These are phyloP conservation scores for Limonius californicus DNA, from an alignment of 1,140 invertebrate species.

Conservation along the genomic window DNA sequence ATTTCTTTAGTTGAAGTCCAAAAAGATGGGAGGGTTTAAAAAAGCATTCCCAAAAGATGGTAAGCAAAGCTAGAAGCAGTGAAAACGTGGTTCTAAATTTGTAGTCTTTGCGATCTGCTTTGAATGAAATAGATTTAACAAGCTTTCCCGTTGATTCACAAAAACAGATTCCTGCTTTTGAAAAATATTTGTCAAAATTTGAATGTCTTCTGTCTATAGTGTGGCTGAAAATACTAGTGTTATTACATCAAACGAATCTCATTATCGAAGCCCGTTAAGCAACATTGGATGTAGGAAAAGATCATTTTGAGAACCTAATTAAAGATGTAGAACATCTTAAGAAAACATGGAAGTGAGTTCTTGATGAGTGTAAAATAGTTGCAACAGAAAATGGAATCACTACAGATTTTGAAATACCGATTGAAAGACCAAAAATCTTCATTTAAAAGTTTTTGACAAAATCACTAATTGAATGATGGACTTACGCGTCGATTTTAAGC, in stretches of 20 bases:
- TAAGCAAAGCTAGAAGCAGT: conserved; percentile 14
- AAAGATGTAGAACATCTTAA: conserved; percentile 2
- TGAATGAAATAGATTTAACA: background rate
- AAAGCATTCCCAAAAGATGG: too few relatives aligned
- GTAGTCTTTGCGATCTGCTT: conserved; percentile 15
- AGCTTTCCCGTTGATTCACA: too few relatives aligned
- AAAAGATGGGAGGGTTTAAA: too few relatives aligned
- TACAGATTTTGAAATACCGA: too few relatives aligned
- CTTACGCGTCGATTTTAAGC: too few relatives aligned
- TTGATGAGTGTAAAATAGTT: background rate
- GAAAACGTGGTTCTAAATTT: conserved; percentile 11
- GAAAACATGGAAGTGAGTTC: background rate
- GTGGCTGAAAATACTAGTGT: background rate
- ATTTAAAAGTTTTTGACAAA: too few relatives aligned
- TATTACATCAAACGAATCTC: conserved; percentile 9
- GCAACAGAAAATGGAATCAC: background rate
- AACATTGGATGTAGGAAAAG: conserved; percentile 1
- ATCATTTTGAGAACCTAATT: background rate
- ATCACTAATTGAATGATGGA: too few relatives aligned
- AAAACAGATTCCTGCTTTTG: background rate
- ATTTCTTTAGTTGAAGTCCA: too few relatives aligned
- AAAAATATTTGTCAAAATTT: conserved; percentile 11
- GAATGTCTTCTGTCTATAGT: conserved; percentile 11
- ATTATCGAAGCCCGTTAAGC: background rate
- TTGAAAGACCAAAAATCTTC: too few relatives aligned